These are phyloP conservation scores for Cinclus cinclus DNA, from an alignment of 2,113 vertebrate species.

Conservation along the genomic window DNA sequence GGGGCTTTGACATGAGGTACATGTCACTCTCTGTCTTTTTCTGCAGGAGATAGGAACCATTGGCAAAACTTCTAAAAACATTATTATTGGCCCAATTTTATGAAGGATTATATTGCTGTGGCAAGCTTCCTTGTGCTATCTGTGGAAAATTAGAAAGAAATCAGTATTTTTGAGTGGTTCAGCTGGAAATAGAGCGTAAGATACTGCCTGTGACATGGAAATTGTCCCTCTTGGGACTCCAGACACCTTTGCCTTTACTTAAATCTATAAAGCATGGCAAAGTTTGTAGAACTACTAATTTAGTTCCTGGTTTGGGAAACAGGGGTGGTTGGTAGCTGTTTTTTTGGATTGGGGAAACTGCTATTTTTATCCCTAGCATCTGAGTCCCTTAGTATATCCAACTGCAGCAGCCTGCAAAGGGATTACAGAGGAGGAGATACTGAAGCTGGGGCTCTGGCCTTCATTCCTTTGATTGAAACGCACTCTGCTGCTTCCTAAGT, in stretches of 20 bases:
- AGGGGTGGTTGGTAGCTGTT: background rate
- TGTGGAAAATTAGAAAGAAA: conserved; percentile 14
- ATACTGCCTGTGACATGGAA: background rate
- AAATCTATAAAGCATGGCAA: background rate
- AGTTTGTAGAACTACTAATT: background rate
- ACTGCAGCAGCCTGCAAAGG: background rate
- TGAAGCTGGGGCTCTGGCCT: background rate
- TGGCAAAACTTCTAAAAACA: background rate
- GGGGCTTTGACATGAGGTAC: background rate
- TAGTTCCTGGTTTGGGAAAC: background rate
- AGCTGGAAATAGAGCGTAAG: background rate
- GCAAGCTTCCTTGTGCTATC: conserved; percentile 13
- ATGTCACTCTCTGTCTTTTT: conserved; percentile 26
- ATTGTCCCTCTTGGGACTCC: background rate
- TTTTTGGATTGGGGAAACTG: background rate
- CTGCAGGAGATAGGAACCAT: background rate
- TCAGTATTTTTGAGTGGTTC: background rate
- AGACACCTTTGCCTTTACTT: background rate
- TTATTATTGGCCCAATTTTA: conserved; percentile 57
- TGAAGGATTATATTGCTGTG: background rate
- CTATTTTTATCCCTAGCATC: background rate
- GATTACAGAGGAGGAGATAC: background rate
- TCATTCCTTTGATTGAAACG: background rate
- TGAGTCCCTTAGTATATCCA: background rate
- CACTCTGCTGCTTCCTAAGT: background rate